Conservation (phyloP, 1,140 invertebrate genomes). For the Saccostrea glomerata region DNA sequence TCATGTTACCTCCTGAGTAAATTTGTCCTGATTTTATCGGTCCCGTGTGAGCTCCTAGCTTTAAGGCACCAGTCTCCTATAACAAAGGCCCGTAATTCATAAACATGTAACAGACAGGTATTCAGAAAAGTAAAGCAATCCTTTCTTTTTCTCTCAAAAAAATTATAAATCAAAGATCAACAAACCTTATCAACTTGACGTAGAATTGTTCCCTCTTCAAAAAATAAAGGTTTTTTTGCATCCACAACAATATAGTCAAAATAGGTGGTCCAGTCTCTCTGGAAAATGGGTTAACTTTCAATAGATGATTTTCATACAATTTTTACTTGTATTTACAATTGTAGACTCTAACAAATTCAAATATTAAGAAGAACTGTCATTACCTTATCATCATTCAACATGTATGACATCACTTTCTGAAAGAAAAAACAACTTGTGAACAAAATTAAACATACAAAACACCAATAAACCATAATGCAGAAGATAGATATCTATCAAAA, state of each 20-base stretch:
- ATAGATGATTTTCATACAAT: background rate
- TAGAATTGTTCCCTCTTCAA: slow-evolving; percentile 96
- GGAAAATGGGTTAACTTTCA: background rate
- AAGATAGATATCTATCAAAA: no score
- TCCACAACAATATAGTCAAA: slow-evolving; percentile 99
- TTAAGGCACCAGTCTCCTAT: slow-evolving; percentile 90
- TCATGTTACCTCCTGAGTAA: slow-evolving; percentile 83
- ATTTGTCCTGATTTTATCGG: slow-evolving; percentile 87
- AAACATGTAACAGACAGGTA: background rate
- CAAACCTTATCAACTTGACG: slow-evolving; percentile 92
- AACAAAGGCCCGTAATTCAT: slow-evolving; percentile 23
- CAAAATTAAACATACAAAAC: no score
- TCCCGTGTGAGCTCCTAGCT: slow-evolving; percentile 91
- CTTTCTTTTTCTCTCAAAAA: background rate
- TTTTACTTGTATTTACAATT: no score
- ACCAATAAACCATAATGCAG: no score
- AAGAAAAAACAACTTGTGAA: slow-evolving; percentile 63
- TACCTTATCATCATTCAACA: slow-evolving; percentile 88
- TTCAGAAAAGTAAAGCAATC: background rate
- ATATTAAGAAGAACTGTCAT: background rate
- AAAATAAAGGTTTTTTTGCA: slow-evolving; percentile 97
- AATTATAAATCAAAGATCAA: background rate
- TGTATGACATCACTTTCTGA: slow-evolving; percentile 93
- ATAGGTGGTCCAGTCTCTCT: slow-evolving; percentile 90
- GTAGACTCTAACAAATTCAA: background rate